A percentile compares a stretch with the other conserved stretches of the same genome.
These are phyloP conservation scores for Anthoptus insignis DNA, from an alignment of 2,888 invertebrate species.

Conservation along the genomic window DNA sequence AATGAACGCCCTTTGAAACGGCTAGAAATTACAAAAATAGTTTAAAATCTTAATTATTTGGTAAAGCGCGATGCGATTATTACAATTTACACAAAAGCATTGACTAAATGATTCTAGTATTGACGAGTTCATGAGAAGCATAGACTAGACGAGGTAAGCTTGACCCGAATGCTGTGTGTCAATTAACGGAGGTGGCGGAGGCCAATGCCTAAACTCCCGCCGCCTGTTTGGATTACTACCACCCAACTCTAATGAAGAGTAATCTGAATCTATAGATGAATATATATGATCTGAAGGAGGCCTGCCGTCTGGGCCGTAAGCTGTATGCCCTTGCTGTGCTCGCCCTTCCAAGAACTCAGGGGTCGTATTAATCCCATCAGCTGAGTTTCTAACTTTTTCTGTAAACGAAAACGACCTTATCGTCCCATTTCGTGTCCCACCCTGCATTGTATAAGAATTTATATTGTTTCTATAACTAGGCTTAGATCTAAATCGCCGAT, in stretches of 20 bases:
- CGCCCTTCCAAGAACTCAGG: conserved; percentile 78
- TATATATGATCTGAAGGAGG: conserved; percentile 96
- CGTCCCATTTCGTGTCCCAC: conserved; percentile 86
- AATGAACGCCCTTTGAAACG: conserved; percentile 74
- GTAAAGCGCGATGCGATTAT: conserved; percentile 80
- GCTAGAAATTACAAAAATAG: conserved; percentile 85
- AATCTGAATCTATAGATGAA: conserved; percentile 96
- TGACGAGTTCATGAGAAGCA: conserved; percentile 64
- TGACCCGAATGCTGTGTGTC: conserved; percentile 80
- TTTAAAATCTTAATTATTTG: conserved; percentile 83
- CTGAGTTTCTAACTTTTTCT: conserved; percentile 75
- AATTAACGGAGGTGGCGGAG: conserved; percentile 77
- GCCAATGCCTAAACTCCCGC: conserved; percentile 80
- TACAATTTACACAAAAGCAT: conserved; percentile 83
- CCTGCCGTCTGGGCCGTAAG: conserved; percentile 86
- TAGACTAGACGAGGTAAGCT: conserved; percentile 84
- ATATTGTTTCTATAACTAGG: conserved; percentile 92
- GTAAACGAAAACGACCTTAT: conserved; percentile 88
- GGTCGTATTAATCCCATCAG: conserved; percentile 88
- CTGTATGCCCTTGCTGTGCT: conserved; percentile 72
- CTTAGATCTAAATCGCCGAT: conserved; percentile 84
- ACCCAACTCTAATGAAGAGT: conserved; percentile 93
- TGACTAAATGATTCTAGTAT: conserved; percentile 70
- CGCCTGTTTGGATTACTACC: conserved; percentile 76
- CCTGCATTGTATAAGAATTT: conserved; percentile 94